A percentile compares a stretch with the other conserved stretches of the same genome.
Evolutionary conservation across 2,888 invertebrate genomes (phyloP).

Genomic region (Leptopilina myrica): DNA sequence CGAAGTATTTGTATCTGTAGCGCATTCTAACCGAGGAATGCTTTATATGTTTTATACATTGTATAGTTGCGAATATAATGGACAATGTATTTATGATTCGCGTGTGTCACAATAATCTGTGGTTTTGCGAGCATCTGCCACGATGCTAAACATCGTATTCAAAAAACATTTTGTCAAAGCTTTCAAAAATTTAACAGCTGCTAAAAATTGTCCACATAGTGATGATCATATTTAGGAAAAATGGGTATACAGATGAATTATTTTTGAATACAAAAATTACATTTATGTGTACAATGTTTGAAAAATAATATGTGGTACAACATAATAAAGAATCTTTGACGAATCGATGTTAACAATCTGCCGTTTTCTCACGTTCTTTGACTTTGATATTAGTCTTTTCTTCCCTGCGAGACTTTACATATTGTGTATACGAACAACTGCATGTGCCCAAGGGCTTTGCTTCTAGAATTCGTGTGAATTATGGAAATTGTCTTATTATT

Average conservation of each 20-base stretch:
- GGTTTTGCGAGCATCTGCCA: conserved; percentile 15
- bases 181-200: neutral
- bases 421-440: neutral
- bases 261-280: too few relatives aligned
- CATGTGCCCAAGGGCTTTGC: conserved; percentile 14
- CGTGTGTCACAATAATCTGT: conserved; percentile 4
- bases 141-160: neutral
- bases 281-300: neutral
- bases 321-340: conserved; percentile 5
- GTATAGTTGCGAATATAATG: neutral
- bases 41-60: neutral
- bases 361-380: conserved; percentile 39
- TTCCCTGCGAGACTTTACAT: conserved; percentile 2
- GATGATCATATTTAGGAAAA: too few relatives aligned
- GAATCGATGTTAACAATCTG: conserved; percentile 37
- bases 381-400: conserved; percentile 31
- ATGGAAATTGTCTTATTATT: conserved; percentile 13
- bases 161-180: neutral
- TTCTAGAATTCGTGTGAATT: conserved; percentile 31
- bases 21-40: neutral
- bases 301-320: neutral
- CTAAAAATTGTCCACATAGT: too few relatives aligned
- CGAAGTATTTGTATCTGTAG: neutral
- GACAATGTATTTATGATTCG: conserved; percentile 9
- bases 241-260: too few relatives aligned